These are phyloP conservation scores for Sorex araneus DNA, from an alignment of 2,113 vertebrate species.

Conservation along the genomic window DNA sequence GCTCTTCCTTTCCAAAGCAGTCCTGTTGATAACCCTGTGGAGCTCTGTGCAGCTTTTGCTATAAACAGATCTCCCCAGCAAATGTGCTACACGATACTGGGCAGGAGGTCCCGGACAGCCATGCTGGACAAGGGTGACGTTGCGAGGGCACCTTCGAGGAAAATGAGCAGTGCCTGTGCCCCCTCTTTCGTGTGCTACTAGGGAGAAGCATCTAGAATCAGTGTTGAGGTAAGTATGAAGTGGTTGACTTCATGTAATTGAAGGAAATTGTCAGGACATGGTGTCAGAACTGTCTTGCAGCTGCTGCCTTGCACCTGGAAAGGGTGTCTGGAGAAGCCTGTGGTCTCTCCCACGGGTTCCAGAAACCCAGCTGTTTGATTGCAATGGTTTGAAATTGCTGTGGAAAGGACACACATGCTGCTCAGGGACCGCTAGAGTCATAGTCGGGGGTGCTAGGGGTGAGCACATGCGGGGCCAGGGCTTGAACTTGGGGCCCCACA, in stretches of 20 bases:
- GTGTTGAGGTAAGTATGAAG: not conserved
- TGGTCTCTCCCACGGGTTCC: not conserved
- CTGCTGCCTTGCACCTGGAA: not conserved
- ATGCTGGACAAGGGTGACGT: not conserved
- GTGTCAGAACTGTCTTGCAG: not conserved
- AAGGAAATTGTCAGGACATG: constrained; percentile 7
- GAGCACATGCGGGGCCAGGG: no score
- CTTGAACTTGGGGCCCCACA: not conserved
- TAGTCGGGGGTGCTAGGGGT: no score
- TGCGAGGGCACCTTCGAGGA: not conserved
- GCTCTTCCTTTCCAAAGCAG: not conserved
- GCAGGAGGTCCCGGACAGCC: not conserved
- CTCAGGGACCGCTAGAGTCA: no score
- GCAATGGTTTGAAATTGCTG: no score
- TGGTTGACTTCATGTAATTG: not conserved
- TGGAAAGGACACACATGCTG: no score
- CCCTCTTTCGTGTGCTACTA: not conserved
- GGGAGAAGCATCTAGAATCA: not conserved
- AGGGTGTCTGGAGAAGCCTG: not conserved
- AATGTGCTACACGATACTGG: not conserved
- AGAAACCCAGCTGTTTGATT: constrained; percentile 14
- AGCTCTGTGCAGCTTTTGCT: not conserved
- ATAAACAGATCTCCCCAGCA: not conserved
- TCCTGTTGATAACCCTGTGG: not conserved
- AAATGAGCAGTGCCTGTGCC: not conserved